Conservation (phyloP, 2,113 vertebrate genomes). For the Misgurnus anguillicaudatus region DNA sequence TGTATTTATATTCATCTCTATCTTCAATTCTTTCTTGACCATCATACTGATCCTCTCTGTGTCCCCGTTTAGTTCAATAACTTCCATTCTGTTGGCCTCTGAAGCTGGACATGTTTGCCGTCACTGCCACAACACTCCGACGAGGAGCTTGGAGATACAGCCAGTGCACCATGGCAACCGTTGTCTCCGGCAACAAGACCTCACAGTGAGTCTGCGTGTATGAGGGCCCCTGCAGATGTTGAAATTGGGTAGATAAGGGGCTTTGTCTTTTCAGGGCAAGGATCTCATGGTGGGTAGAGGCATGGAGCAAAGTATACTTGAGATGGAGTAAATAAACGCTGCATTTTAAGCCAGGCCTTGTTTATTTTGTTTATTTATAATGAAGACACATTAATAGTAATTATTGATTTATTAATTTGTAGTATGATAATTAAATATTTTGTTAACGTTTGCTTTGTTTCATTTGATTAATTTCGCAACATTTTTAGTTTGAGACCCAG, state of each 20-base stretch:
- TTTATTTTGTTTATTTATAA: too few species aligned
- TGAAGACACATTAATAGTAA: too few species aligned
- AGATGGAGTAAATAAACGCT: too few species aligned
- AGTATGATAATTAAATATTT: too few species aligned
- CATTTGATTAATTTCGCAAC: too few species aligned
- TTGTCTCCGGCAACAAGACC: constrained; percentile 69
- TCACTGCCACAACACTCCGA: constrained; percentile 13
- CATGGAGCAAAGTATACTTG: too few species aligned
- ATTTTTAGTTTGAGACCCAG: too few species aligned
- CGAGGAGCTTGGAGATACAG: constrained; percentile 32
- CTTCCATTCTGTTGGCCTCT: constrained; percentile 11
- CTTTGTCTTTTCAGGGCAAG: not conserved
- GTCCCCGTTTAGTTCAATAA: not conserved
- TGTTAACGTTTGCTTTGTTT: too few species aligned
- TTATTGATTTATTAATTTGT: too few species aligned
- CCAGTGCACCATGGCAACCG: constrained; percentile 59
- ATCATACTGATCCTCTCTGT: not conserved
- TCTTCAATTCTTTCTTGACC: not conserved
- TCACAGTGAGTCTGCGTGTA: constrained; percentile 65
- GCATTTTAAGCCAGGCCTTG: too few species aligned
- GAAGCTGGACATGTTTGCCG: constrained; percentile 60
- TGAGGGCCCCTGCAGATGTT: not conserved
- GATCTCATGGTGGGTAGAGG: too few species aligned
- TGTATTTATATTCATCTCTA: not conserved
- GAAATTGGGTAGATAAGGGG: not conserved